Evolutionary conservation across 1,140 invertebrate genomes (phyloP).

Genomic region (Meloidogyne hapla): DNA sequence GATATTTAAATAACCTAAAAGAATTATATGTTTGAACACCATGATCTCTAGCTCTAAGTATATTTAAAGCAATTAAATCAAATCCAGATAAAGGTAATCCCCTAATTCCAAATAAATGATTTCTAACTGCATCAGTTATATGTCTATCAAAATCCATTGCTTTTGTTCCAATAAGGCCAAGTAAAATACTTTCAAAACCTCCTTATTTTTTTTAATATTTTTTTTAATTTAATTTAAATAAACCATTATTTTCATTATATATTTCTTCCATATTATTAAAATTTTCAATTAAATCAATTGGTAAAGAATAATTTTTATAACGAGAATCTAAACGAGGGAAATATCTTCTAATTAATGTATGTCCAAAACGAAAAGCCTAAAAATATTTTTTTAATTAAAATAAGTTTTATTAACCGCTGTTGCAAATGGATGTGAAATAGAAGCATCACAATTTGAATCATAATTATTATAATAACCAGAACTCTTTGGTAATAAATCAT

Average conservation of each 20-base stretch:
- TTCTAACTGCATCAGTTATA: conserved; percentile 58
- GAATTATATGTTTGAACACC: conserved; percentile 69
- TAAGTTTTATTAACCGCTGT: conserved; percentile 65
- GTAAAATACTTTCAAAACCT: conserved; percentile 57
- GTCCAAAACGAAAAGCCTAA: conserved; percentile 69
- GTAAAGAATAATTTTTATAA: conserved; percentile 45
- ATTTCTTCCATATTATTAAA: conserved; percentile 56
- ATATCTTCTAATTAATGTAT: conserved; percentile 69
- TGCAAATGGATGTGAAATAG: conserved; percentile 61
- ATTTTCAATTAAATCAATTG: conserved; percentile 59
- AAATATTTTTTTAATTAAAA: not conserved
- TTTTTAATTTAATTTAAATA: not conserved
- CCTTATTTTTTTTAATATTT: conserved; percentile 31
- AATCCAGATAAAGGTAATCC: conserved; percentile 67
- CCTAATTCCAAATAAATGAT: conserved; percentile 58
- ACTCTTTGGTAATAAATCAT: conserved; percentile 21
- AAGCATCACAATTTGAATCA: conserved; percentile 61
- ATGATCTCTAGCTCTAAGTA: conserved; percentile 75
- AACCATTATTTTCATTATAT: conserved; percentile 33
- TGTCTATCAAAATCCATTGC: conserved; percentile 42
- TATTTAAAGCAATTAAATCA: conserved; percentile 72
- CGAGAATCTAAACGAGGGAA: conserved; percentile 53
- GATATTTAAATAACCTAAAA: conserved; percentile 37
- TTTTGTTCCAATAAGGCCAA: conserved; percentile 58
- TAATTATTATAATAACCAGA: conserved; percentile 48